Conservation (phyloP, 2,797 vertebrate species). For the Chelidonichthys spinosus region DNA sequence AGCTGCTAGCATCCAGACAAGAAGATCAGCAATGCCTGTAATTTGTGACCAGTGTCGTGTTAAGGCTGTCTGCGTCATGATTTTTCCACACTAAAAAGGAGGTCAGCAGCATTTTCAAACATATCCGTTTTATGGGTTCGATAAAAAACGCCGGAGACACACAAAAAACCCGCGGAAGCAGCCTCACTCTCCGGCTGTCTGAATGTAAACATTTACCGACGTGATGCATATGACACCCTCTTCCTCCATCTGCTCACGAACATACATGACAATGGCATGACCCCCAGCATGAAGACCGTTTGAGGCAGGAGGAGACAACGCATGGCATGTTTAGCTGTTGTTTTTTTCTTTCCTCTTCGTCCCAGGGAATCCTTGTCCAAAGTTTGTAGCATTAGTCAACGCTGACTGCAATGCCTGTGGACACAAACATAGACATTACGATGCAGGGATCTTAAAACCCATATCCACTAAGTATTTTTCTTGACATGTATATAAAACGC, state of each 20-base stretch:
- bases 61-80: not conserved
- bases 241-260: constrained; percentile 21
- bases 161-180: no score
- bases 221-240: constrained; percentile 29
- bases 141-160: not conserved
- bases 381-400: constrained; percentile 56
- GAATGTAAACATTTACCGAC: constrained; percentile 24
- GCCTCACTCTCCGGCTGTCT: constrained; percentile 12
- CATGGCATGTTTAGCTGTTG: constrained; percentile 50
- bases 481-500: not conserved
- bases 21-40: not conserved
- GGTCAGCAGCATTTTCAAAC: not conserved
- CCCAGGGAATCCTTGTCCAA: constrained; percentile 45
- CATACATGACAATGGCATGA: constrained; percentile 33
- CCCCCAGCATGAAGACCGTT: constrained; percentile 47
- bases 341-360: constrained; percentile 32
- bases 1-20: not conserved
- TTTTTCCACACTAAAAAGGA: not conserved
- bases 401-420: constrained; percentile 37
- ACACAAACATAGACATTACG: constrained; percentile 46
- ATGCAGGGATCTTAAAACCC: constrained; percentile 52
- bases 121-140: not conserved
- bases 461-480: constrained; percentile 29
- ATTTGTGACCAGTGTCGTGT: not conserved
- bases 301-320: constrained; percentile 48